phyloP scores from a whole-genome alignment of 1,140 invertebrate genomes.

The Micrasema minimum region DNA sequence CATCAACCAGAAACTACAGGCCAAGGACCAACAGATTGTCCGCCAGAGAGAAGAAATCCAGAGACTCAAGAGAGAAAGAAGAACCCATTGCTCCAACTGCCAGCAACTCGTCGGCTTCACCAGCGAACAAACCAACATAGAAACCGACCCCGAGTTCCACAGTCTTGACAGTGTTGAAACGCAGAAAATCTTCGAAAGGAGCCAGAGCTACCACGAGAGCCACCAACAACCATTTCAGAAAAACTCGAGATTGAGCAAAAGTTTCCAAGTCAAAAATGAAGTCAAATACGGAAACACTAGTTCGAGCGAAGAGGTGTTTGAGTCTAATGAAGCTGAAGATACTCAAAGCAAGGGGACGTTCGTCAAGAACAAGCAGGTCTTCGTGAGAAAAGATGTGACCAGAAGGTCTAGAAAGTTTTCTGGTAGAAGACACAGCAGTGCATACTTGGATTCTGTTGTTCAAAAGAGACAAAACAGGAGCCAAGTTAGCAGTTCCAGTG shows the following conservation, averaged over 20 bases:
- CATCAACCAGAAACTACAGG: conserved; percentile 73
- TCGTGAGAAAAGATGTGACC: conserved; percentile 64
- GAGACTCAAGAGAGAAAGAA: conserved; percentile 66
- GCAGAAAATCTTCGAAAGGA: conserved; percentile 60
- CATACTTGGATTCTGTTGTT: conserved; percentile 64
- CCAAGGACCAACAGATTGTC: conserved; percentile 77
- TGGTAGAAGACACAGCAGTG: conserved; percentile 66
- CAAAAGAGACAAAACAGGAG: conserved; percentile 60
- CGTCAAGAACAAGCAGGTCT: conserved; percentile 71
- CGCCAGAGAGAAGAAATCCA: conserved; percentile 76
- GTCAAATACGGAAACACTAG: conserved; percentile 62
- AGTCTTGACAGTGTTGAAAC: conserved; percentile 69
- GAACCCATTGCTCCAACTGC: conserved; percentile 68
- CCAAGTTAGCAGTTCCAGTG: conserved; percentile 62
- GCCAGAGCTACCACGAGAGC: conserved; percentile 69
- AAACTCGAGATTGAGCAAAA: conserved; percentile 66
- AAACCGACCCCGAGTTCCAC: conserved; percentile 67
- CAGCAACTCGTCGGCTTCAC: conserved; percentile 67
- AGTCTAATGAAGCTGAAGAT: conserved; percentile 54
- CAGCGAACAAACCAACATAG: conserved; percentile 66
- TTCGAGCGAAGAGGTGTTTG: conserved; percentile 65
- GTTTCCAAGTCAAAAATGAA: conserved; percentile 64
- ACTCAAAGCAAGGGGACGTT: conserved; percentile 66
- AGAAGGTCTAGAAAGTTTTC: conserved; percentile 67
- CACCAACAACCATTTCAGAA: conserved; percentile 67